Base-by-base conservation (phyloP, 2,113 vertebrate species). In the Drymodes brunneopygia region DNA sequence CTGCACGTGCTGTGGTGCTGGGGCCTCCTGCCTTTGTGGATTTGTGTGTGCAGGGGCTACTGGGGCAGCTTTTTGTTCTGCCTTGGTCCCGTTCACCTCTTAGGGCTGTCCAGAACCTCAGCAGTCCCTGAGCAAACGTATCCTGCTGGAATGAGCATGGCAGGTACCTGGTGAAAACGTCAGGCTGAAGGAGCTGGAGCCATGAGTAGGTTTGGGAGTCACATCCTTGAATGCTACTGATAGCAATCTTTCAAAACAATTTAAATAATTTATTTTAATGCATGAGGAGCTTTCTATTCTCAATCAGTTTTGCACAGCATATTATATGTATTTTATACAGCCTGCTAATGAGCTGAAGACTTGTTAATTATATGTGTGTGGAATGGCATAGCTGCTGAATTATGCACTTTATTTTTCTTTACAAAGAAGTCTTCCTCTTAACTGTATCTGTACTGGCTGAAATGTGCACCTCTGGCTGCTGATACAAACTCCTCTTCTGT, bases 241-340 rank as follows among this genome's bases (percentile, higher is more conserved):
- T 91, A 57, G 45, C 11, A 33, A 45, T 75, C 78, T 90, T 87
- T 50, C 58, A 69, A 92, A 95, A 91, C 81, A 69, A 61, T 91
- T 95, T 91, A 86, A 90, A 92, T 94, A 25, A 85, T 75, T 96
- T 94, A 92, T 97, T 96, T 91, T 91, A 88, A 96, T 94, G 82
- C 78, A 83, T 77, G 85, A 88, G 58, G 81, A 70, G 82, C 82
- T 93, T 95, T 92, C 92, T 82, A 90, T 88, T 96, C 95, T 95
- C 87, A 95, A 82, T 95, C 96, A 95, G 65, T 87, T 96, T 96
- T 87, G 81, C 61, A 80, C 73, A 85, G 86, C 73, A 53, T 94
- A 94, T 94, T 95, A 92, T 95, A 91, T 96, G 86, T 96, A 96
- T 95, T 92, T 96, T 95, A 94, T 96, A 95, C 90, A 95, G 96